A percentile compares a stretch with the other conserved stretches of the same genome.
Conservation (phyloP, 2,888 invertebrate species). For the Polylopha cassiicola region DNA sequence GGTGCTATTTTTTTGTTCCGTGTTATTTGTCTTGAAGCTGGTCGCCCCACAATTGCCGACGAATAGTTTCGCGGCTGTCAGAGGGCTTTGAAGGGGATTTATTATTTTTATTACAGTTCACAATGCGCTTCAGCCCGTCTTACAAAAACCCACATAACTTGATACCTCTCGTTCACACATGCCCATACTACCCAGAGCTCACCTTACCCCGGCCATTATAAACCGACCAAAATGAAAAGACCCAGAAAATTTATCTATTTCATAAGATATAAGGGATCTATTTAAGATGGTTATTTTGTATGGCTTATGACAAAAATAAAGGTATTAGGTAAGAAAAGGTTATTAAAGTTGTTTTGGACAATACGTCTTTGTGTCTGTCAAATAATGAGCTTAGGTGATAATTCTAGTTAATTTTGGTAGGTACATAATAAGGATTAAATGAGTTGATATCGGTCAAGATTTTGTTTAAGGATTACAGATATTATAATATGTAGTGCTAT, state of each 20-base stretch:
- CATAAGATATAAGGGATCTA: constrained; percentile 1
- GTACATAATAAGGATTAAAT: no score
- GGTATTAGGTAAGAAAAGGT: constrained; percentile 22
- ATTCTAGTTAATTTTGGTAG: no score
- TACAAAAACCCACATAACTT: constrained; percentile 28
- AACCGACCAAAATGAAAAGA: constrained; percentile 1
- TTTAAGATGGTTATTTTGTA: constrained; percentile 6
- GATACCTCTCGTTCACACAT: neutral
- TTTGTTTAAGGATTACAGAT: neutral
- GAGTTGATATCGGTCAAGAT: neutral
- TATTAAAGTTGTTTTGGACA: constrained; percentile 21
- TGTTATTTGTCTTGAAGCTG: constrained; percentile 17
- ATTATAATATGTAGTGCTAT: no score
- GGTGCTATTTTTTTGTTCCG: no score
- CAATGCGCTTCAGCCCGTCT: constrained; percentile 49
- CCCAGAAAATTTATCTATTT: neutral
- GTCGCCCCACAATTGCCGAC: constrained; percentile 44
- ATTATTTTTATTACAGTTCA: constrained; percentile 75
- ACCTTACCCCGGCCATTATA: neutral
- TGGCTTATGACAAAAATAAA: constrained; percentile 18
- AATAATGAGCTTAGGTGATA: constrained; percentile 9
- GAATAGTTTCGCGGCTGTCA: constrained; percentile 74
- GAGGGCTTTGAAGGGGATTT: constrained; percentile 71
- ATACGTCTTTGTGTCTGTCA: constrained; percentile 15
- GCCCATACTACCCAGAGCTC: neutral